Base-by-base conservation (phyloP, 2,888 invertebrate genomes). In the Harpalus rufipes region DNA sequence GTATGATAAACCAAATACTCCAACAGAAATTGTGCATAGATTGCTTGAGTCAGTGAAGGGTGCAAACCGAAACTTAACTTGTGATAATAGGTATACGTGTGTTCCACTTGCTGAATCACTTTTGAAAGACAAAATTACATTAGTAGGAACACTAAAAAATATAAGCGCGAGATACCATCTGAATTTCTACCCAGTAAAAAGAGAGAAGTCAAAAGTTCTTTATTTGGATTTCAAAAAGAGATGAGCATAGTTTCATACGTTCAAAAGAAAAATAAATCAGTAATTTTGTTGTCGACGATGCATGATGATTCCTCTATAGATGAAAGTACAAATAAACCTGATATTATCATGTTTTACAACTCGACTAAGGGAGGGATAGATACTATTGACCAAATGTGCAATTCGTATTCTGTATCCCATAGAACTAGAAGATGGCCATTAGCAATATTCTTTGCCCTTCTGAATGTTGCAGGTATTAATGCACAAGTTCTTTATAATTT, bases 81-180 rank as follows among this genome's bases (percentile, higher is more conserved):
- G 56, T 5, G 5, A 56, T 12, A 56, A 56, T 56, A 7, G 56
- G 56, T 56, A 56, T 32, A 32, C 5, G 5, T 4, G 6, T 5
- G 5, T 32, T 4, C 14, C 8, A 0, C 18, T 78, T 44, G 25
- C 25, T 56, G 56, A 78, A 1, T 0, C 14, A 21, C 7, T 78
- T 1, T 25, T 18, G 18, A 18, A n/a, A 4, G 6, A 51, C 5
- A n/a, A 39, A 7, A 16, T 78, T 1, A 78, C 78, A 4, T 3
- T 78, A 8, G 7, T 78, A 1, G 78, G 56, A 6, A 78, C 56
- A 1, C 18, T 78, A 16, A 14, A 58, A 51, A 78, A 18, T 56
- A 78, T 56, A 78, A 78, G 7, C 8, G 8, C 4, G 78, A 78
- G 18, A 56, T 78, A 16, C 78, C 78, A 1, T 18, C 58, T 8